These are phyloP conservation scores for Magallana nippona DNA, from an alignment of 2,888 invertebrate genomes.

Conservation along the genomic window DNA sequence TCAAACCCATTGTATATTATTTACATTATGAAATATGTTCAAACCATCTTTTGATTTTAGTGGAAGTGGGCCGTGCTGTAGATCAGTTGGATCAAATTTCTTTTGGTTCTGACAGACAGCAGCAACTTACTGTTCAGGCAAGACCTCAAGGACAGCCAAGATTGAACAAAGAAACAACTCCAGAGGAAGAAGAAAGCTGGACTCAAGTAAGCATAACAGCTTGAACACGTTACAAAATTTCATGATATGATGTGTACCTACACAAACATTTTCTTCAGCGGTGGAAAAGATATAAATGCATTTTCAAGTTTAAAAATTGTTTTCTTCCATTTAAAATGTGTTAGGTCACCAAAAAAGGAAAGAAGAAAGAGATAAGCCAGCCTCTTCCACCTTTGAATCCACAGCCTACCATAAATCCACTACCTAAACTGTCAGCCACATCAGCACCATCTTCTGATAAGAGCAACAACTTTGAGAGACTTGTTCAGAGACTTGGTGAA, in stretches of 20 bases:
- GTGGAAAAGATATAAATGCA: too few relatives aligned
- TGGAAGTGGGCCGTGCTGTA: not conserved
- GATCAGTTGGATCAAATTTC: slow-evolving; percentile 1
- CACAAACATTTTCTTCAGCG: too few relatives aligned
- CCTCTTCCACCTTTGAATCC: slow-evolving; percentile 15
- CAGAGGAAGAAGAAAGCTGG: slow-evolving; percentile 53
- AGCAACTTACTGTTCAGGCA: not conserved
- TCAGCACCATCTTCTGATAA: slow-evolving; percentile 28
- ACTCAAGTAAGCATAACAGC: slow-evolving; percentile 49
- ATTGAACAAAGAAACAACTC: slow-evolving; percentile 16
- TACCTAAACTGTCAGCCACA: slow-evolving; percentile 38
- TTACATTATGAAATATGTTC: too few relatives aligned
- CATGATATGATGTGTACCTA: too few relatives aligned
- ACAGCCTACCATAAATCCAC: slow-evolving; percentile 14
- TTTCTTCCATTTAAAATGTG: not conserved
- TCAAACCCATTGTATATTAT: too few relatives aligned
- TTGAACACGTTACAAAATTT: too few relatives aligned
- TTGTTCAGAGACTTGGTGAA: slow-evolving; percentile 54
- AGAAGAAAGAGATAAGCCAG: slow-evolving; percentile 44
- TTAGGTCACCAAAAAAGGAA: slow-evolving; percentile 49
- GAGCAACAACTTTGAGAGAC: slow-evolving; percentile 61
- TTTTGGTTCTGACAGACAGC: not conserved
- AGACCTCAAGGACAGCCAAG: not conserved
- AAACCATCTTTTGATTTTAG: not conserved
- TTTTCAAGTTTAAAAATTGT: too few relatives aligned